A percentile compares a stretch with the other conserved stretches of the same genome.
These are phyloP conservation scores for Mormyrops attenuatus DNA, from an alignment of 2,797 vertebrate genomes.

Conservation along the genomic window DNA sequence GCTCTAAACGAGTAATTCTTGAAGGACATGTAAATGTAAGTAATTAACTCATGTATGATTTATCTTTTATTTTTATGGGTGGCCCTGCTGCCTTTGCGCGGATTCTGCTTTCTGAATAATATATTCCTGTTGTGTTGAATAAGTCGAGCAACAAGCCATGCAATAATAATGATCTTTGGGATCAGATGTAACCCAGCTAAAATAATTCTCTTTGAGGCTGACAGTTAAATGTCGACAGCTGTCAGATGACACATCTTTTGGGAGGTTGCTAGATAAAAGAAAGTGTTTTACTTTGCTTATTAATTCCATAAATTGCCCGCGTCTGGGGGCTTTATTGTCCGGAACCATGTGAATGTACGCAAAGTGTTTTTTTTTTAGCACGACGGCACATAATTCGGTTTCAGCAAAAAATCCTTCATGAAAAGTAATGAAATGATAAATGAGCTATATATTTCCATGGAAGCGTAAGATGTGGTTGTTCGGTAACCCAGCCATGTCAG, in stretches of 20 bases:
- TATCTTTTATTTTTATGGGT: conserved; percentile 40
- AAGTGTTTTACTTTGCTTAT: conserved; percentile 54
- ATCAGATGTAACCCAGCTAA: conserved; percentile 52
- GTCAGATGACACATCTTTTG: conserved; percentile 54
- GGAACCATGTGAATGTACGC: background rate
- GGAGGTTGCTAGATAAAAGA: conserved; percentile 53
- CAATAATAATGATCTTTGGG: conserved; percentile 68
- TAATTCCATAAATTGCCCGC: conserved; percentile 56
- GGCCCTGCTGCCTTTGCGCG: conserved; percentile 54
- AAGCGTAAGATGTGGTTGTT: too few relatives aligned
- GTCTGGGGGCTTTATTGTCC: conserved; percentile 32
- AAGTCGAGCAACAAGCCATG: conserved; percentile 58
- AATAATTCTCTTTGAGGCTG: conserved; percentile 68
- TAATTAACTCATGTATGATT: conserved; percentile 58
- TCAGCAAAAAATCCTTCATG: background rate
- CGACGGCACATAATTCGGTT: background rate
- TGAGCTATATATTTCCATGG: background rate
- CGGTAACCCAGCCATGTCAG: background rate
- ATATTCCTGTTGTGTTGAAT: conserved; percentile 56
- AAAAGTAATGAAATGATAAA: background rate
- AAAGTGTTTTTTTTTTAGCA: background rate
- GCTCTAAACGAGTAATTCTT: conserved; percentile 33
- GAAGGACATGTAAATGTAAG: conserved; percentile 38
- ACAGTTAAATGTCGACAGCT: conserved; percentile 63
- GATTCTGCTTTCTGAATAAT: conserved; percentile 71